Percentiles rank a stretch among this genome's conserved stretches.
phyloP scores from a whole-genome alignment of 1,140 invertebrate genomes.

The Pseudomyrmex gracilis region DNA sequence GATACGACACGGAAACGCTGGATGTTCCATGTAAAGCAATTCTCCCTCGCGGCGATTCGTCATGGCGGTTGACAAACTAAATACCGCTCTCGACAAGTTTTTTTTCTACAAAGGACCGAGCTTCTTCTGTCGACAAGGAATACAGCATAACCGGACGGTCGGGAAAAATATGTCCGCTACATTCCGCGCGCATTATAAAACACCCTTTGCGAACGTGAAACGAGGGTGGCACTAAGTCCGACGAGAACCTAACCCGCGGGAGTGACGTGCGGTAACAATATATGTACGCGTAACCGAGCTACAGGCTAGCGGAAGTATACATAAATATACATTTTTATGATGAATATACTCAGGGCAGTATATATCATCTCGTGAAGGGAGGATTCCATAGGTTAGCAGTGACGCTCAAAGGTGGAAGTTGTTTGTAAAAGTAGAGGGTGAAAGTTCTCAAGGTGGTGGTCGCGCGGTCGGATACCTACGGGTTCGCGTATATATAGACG shows the following conservation, averaged over 20 bases:
- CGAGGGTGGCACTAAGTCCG: slow-evolving; percentile 47
- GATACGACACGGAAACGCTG: not conserved
- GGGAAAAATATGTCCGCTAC: slow-evolving; percentile 65
- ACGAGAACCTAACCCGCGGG: slow-evolving; percentile 35
- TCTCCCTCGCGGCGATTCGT: slow-evolving; percentile 66
- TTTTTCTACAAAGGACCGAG: slow-evolving; percentile 60
- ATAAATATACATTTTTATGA: slow-evolving; percentile 78
- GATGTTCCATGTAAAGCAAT: slow-evolving; percentile 43
- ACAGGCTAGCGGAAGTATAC: slow-evolving; percentile 58
- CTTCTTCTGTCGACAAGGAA: slow-evolving; percentile 30
- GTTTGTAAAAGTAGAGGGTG: not conserved
- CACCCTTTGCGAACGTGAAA: slow-evolving; percentile 51
- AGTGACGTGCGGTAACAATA: slow-evolving; percentile 67
- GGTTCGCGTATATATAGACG: slow-evolving; percentile 29
- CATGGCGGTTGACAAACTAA: slow-evolving; percentile 72
- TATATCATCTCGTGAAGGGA: slow-evolving; percentile 33
- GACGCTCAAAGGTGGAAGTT: slow-evolving; percentile 18
- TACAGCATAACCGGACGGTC: slow-evolving; percentile 19
- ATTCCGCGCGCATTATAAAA: slow-evolving; percentile 50
- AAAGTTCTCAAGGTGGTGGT: not conserved
- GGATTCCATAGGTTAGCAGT: slow-evolving; percentile 53
- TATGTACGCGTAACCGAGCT: slow-evolving; percentile 62
- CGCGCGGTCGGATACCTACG: slow-evolving; percentile 26
- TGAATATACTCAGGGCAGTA: slow-evolving; percentile 67
- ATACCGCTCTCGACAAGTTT: slow-evolving; percentile 72